Base-by-base conservation (phyloP, 2,888 invertebrate species). In the Dasysyrphus albostriatus region DNA sequence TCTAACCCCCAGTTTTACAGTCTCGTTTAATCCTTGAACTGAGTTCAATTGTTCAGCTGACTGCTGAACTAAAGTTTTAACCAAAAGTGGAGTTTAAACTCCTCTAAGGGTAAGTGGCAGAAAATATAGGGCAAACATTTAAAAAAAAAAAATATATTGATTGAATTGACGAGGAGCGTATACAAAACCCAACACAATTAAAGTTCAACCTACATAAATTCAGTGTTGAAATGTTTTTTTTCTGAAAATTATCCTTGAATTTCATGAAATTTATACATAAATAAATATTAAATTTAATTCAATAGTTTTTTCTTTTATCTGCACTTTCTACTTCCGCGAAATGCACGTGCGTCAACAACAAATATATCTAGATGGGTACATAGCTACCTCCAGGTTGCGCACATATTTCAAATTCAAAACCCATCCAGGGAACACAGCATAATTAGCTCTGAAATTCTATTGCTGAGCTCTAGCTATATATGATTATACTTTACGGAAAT, bases 371-470 rank as follows among this genome's bases (percentile, higher is more conserved):
- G 3, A 6, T 16, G 0, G 14, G 16, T 4, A 16, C 4, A 9
- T 5, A 10, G 0, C 19, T 2, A 3, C 24, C 24, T 24, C 14
- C 19, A 34, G 6, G 37, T 24, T 42, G n/a, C 24, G 24, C 3
- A 24, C 24, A 24, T 24, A 24, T 24, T 51, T 7, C 5, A 67
- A 73, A 51, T 49, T 42, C 39, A 39, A 63, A 56, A 59, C 16
- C 63, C 39, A 47, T 59, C 2, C 19, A 69, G 42, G 19, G 67
- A 39, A 14, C 16, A 24, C 12, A 14, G 47, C 16, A 75, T 83
- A 75, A 83, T 83, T 83, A 83, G 56, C 34, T 51, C 24, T 34
- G 14, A 3, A 34, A 42, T 74, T 39, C 12, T 47, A 78, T 74
- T 47, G 47, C 32, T 14, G 10, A 39, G n/a, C 42, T 8, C 10